A percentile compares a stretch with the other conserved stretches of the same genome.
Conservation (phyloP, 2,113 vertebrate genomes). For the Podarcis muralis region DNA sequence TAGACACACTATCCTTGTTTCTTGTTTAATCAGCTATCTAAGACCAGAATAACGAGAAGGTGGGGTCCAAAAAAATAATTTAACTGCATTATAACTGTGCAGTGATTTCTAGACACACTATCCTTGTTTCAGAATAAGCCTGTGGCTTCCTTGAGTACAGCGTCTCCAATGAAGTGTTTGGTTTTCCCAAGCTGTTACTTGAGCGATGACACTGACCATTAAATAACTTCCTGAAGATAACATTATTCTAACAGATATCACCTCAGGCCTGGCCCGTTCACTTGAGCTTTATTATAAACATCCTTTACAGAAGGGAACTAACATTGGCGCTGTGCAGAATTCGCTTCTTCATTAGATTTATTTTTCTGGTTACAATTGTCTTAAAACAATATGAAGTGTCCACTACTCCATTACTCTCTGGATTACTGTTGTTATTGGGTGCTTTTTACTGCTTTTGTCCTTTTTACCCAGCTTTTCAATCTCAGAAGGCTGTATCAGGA, state of each 20-base stretch:
- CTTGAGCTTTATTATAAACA: neutral
- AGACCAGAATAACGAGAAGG: neutral
- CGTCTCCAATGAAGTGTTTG: neutral
- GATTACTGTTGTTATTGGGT: conserved; percentile 11
- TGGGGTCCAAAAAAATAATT: neutral
- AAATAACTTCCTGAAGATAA: neutral
- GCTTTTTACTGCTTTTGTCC: conserved; percentile 14
- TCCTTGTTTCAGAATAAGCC: neutral
- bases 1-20: neutral
- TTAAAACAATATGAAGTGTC: neutral
- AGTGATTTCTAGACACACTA: neutral
- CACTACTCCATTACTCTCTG: conserved; percentile 2
- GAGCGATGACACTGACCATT: neutral
- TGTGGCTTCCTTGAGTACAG: neutral
- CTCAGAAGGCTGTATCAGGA: conserved; percentile 32
- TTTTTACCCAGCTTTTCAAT: neutral
- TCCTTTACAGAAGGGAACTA: neutral
- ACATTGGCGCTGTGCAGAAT: conserved; percentile 12
- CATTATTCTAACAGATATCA: neutral
- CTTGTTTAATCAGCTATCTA: neutral
- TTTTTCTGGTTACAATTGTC: conserved; percentile 20
- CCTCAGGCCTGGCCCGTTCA: neutral
- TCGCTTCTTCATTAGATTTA: neutral
- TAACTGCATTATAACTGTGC: neutral
- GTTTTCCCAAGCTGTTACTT: conserved; percentile 13